Base-by-base conservation (phyloP, 2,797 vertebrate genomes). In the Hippocampus kuda region DNA sequence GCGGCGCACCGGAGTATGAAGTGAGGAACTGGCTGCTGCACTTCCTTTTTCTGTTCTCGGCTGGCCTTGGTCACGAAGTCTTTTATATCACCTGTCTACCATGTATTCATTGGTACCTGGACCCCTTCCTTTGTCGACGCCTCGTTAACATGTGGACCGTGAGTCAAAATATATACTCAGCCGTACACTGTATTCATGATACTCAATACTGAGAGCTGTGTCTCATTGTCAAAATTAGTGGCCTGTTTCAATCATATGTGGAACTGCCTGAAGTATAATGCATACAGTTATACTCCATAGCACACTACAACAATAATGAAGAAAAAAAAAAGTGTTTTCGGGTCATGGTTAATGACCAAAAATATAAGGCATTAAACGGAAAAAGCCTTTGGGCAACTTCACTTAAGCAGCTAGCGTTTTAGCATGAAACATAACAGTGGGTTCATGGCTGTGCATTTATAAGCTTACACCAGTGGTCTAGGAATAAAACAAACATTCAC, bases 81-180 rank as follows among this genome's bases (percentile, higher is more conserved):
- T 98, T 97, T 88, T 98, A 96, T 85, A 98, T 99, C 88, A 94
- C 94, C 20, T 94, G 93, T 66, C 91, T 98, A 73, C 97, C 97
- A 0, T 92, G 91, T 83, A 91, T 88, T n/a, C 93, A 94, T 79
- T 99, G 96, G 96, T 97, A 91, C 74, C 88, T 98, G 60, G 94
- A 98, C 72, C 92, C 93, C 0, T 95, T 91, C 71, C 89, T 97
- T 68, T 94, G 94, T 71, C 90, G 94, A 62, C 94, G 95, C 65
- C 90, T 98, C 68, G 80, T 96, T 84, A 90, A 95, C 77, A 86
- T 93, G 82, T 99, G 97, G 97, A 89, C 91, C 11, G 97, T 98
- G 88, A 94, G 95, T 94, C 59, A 61, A 61, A 61, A 61, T 61
- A 61, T 59, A 51, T 20, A 22, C 18, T 22, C 13, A 9, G 22